Evolutionary conservation across 2,797 vertebrate species (phyloP).

Genomic region (Hydrolagus colliei): DNA sequence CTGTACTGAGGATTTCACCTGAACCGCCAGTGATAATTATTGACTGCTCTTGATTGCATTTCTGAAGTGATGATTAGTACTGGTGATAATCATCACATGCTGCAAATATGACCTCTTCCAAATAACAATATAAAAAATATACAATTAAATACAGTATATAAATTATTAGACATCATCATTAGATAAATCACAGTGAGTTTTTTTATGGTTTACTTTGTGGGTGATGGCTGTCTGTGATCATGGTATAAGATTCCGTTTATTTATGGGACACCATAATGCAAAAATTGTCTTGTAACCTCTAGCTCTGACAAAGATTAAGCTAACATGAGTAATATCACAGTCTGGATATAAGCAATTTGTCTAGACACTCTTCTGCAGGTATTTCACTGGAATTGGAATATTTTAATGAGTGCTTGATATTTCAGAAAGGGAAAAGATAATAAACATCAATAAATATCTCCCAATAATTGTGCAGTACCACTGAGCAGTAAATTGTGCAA

Average conservation of each 20-base stretch:
- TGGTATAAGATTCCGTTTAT: conserved; percentile 34
- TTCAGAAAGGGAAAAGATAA: neutral
- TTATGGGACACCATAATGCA: neutral
- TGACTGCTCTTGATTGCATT: too few relatives aligned
- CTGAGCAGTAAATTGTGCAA: neutral
- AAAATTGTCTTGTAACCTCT: conserved; percentile 34
- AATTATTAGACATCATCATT: conserved; percentile 43
- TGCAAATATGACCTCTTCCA: too few relatives aligned
- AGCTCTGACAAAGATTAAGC: conserved; percentile 3
- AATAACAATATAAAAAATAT: conserved; percentile 33
- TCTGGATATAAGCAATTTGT: neutral
- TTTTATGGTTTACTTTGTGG: conserved; percentile 24
- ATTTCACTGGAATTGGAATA: neutral
- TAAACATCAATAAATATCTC: conserved; percentile 19
- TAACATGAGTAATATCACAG: conserved; percentile 34
- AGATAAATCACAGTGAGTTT: conserved; percentile 34
- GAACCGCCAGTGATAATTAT: too few relatives aligned
- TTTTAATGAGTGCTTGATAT: neutral
- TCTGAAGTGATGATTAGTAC: too few relatives aligned
- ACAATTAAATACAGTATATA: conserved; percentile 37
- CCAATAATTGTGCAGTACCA: too few relatives aligned
- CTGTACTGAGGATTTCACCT: too few relatives aligned
- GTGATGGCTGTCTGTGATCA: neutral
- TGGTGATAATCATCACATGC: too few relatives aligned
- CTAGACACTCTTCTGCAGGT: conserved; percentile 41